phyloP scores from a whole-genome alignment of 2,888 invertebrate genomes.

The Calameuta idolon region DNA sequence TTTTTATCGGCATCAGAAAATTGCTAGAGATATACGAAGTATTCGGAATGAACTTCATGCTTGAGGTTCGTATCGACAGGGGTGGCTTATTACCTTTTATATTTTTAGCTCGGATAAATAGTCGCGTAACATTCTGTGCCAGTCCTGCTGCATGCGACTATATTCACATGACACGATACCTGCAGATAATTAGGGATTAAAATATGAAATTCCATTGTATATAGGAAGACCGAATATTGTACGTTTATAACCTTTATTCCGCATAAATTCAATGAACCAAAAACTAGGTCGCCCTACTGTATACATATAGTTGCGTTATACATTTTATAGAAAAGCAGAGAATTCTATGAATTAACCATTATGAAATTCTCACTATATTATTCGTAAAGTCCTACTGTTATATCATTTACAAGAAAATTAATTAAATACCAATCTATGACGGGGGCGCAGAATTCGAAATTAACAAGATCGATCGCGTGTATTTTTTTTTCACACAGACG shows the following conservation, averaged over 20 bases:
- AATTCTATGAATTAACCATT: neutral
- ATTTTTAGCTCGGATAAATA: neutral
- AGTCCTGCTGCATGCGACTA: neutral
- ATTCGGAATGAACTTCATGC: neutral
- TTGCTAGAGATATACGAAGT: neutral
- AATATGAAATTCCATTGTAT: neutral
- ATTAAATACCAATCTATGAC: neutral
- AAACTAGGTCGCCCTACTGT: neutral
- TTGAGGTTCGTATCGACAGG: neutral
- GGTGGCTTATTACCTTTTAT: neutral
- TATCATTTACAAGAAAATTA: neutral
- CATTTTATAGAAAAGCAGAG: neutral
- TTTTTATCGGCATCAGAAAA: neutral
- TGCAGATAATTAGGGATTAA: neutral
- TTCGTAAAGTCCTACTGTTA: neutral
- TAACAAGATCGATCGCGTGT: neutral
- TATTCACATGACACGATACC: neutral
- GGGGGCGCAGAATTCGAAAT: neutral
- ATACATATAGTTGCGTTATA: neutral
- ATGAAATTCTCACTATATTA: neutral
- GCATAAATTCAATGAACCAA: neutral
- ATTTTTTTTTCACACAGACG: neutral
- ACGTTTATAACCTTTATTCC: neutral
- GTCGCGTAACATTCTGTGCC: slow-evolving; percentile 1
- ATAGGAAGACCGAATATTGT: neutral